Evolutionary conservation across 2,888 invertebrate species (phyloP).

Genomic region (Papilio demoleus): DNA sequence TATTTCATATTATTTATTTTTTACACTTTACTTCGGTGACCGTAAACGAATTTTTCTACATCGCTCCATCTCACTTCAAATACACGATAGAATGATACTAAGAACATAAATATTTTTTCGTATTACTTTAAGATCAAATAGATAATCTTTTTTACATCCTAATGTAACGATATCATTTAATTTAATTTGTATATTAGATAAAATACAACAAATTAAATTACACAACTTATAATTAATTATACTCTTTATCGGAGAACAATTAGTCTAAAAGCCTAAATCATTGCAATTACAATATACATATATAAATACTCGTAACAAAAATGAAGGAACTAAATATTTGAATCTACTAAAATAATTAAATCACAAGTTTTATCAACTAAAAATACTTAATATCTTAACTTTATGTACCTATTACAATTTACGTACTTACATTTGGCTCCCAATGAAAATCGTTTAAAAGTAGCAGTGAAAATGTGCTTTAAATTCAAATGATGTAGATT

Average conservation of each 20-base stretch:
- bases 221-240: constrained; percentile 78
- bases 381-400: constrained; percentile 70
- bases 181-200: constrained; percentile 79
- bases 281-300: constrained; percentile 65
- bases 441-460: constrained; percentile 57
- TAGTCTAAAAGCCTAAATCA: constrained; percentile 72
- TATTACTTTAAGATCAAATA: constrained; percentile 83
- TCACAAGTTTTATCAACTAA: constrained; percentile 75
- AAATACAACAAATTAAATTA: constrained; percentile 82
- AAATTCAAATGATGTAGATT: constrained; percentile 31
- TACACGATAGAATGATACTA: constrained; percentile 82
- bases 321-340: constrained; percentile 81
- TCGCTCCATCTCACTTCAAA: constrained; percentile 76
- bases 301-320: constrained; percentile 81
- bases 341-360: constrained; percentile 73
- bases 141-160: constrained; percentile 84
- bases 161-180: constrained; percentile 82
- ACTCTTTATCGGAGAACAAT: constrained; percentile 79
- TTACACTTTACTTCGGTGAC: constrained; percentile 82
- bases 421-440: constrained; percentile 80
- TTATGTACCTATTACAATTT: constrained; percentile 67
- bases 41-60: constrained; percentile 83
- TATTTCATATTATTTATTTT: constrained; percentile 80
- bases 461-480: constrained; percentile 43
- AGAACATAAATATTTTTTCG: constrained; percentile 83